Conservation (phyloP, 2,888 invertebrate genomes). For the Agrypnus murinus region DNA sequence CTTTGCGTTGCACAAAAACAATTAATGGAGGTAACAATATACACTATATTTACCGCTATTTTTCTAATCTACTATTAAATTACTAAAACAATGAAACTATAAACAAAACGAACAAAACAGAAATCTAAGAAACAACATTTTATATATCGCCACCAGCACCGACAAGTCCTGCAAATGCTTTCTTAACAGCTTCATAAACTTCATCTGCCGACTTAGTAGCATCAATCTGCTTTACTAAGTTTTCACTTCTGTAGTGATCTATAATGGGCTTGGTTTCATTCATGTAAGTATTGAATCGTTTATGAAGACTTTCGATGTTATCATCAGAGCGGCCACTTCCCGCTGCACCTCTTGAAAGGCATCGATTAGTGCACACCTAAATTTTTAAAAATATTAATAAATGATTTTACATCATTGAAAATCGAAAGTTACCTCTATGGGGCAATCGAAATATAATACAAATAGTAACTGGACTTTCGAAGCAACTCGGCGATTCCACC, state of each 20-base stretch:
- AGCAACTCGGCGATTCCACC: slow-evolving; percentile 91
- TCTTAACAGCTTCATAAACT: slow-evolving; percentile 73
- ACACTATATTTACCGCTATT: too few relatives aligned
- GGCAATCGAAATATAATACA: slow-evolving; percentile 95
- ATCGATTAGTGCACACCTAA: slow-evolving; percentile 86
- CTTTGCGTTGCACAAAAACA: too few relatives aligned
- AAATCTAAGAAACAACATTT: too few relatives aligned
- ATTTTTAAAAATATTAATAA: background rate
- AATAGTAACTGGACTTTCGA: slow-evolving; percentile 89
- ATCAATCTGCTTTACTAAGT: slow-evolving; percentile 85
- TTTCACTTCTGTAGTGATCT: slow-evolving; percentile 81
- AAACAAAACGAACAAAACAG: too few relatives aligned
- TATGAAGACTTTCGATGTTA: slow-evolving; percentile 89
- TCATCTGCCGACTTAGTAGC: slow-evolving; percentile 79
- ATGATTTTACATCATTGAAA: background rate
- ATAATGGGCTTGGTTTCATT: slow-evolving; percentile 94
- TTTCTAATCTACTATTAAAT: too few relatives aligned
- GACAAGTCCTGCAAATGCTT: slow-evolving; percentile 58
- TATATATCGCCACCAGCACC: slow-evolving; percentile 31
- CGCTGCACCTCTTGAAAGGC: slow-evolving; percentile 88
- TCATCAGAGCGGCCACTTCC: slow-evolving; percentile 97
- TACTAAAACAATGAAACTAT: too few relatives aligned
- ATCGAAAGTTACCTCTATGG: slow-evolving; percentile 78
- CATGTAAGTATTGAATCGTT: slow-evolving; percentile 89
- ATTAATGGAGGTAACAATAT: too few relatives aligned